Evolutionary conservation across 2,113 vertebrate genomes (phyloP), one percentile per base, ranked within the genome.

Genomic region (Crotalus viridis): DNA sequence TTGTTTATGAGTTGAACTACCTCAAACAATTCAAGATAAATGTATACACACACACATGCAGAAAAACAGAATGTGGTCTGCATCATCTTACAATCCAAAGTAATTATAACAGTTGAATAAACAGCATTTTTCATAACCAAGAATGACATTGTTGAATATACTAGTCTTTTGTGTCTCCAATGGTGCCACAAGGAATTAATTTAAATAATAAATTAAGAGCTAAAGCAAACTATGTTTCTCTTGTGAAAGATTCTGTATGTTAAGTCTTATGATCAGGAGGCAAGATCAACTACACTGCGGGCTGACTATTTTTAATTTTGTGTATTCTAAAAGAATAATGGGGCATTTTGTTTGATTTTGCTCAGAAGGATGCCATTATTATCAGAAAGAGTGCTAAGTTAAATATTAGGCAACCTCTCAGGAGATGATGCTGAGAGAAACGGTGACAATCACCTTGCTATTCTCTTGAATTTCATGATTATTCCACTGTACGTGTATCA

Each of bases 1-100:
- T 85, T 92, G 88, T 59, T 89, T 92, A 89, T 92, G 48, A 89
- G 48, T 33, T 57, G 5, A 33, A 89, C 64, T 85, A 92, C 69
- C 15, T 56, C 51, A 48, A 85, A 59, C 88, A 89, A 89, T 54
- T 33, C 22, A 89, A 59, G 17, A 59, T 89, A 54, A 89, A 55
- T 24, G 39, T 55, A 55, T 10, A 88, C 19, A 88, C 54, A 88
- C 13, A 64, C 10, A 69, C 1, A 51, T 4, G 2, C 48, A 89
- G 33, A 61, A 15, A 89, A 12, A 81, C 3, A 74, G 61, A 92
- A 88, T 92, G 61, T 89, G 87, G 61, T 88, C 26, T 89, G 61
- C 52, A 12, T 89, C 61, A 56, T 88, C 33, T 81, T 89, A 89
- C 33, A 48, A n/a, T 89, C 61, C 61, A 46, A 4, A 55, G 39